Conservation (phyloP, 1,140 invertebrate genomes). For the Neodiprion pinetum region DNA sequence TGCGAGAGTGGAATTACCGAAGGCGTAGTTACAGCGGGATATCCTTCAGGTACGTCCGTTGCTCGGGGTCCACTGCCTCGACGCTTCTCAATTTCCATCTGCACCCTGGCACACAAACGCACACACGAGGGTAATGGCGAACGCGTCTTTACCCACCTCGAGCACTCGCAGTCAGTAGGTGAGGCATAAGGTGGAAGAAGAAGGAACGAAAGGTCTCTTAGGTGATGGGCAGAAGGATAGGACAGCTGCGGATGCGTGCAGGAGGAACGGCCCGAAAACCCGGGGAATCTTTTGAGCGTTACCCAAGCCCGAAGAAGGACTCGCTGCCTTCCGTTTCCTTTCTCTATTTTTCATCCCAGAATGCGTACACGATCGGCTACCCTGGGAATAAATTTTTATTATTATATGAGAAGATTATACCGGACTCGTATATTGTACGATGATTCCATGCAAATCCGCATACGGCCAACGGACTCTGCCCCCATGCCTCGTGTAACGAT, state of each 20-base stretch:
- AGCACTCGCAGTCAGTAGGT: background rate
- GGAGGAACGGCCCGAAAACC: background rate
- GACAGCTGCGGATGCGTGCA: background rate
- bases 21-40: too few relatives aligned
- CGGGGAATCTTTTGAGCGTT: background rate
- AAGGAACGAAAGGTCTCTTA: background rate
- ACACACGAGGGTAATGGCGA: background rate
- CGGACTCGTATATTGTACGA: background rate
- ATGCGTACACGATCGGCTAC: background rate
- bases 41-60: constrained; percentile 2
- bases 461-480: background rate
- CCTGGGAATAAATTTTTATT: background rate
- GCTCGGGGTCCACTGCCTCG: background rate
- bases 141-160: constrained; percentile 1
- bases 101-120: background rate
- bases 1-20: background rate
- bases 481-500: background rate
- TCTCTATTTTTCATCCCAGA: constrained; percentile 7
- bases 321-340: constrained; percentile 3
- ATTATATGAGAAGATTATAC: background rate
- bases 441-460: background rate
- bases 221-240: background rate
- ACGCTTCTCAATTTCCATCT: constrained; percentile 2
- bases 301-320: background rate
- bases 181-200: constrained; percentile 6